A percentile compares a stretch with the other conserved stretches of the same genome.
These are phyloP conservation scores for Cyclopterus lumpus DNA, from an alignment of 2,797 vertebrate genomes.

Conservation along the genomic window DNA sequence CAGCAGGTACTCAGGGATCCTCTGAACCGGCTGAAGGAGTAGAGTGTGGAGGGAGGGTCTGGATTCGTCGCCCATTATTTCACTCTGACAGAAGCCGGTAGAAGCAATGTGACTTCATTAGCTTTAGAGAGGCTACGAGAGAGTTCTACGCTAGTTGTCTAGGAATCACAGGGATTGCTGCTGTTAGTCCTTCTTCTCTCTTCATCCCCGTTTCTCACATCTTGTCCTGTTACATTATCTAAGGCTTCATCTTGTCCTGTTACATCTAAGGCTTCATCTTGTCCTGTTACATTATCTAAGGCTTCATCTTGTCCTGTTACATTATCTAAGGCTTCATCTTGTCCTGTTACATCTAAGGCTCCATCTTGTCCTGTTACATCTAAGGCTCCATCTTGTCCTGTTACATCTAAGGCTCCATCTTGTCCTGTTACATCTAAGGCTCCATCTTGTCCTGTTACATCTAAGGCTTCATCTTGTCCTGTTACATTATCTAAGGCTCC, in stretches of 20 bases:
- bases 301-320: too few relatives aligned
- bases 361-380: too few relatives aligned
- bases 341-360: too few relatives aligned
- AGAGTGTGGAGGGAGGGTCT: slow-evolving; percentile 92
- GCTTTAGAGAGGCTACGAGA: neutral
- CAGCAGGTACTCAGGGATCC: slow-evolving; percentile 94
- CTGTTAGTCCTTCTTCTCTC: neutral
- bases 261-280: too few relatives aligned
- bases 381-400: neutral
- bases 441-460: too few relatives aligned
- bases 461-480: too few relatives aligned
- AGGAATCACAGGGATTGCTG: too few relatives aligned
- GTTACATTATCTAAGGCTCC: too few relatives aligned
- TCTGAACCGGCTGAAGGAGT: slow-evolving; percentile 95
- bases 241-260: neutral
- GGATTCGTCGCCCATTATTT: slow-evolving; percentile 89
- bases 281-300: too few relatives aligned
- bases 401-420: too few relatives aligned
- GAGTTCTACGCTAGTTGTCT: neutral
- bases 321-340: too few relatives aligned
- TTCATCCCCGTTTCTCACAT: neutral
- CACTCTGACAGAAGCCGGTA: slow-evolving; percentile 66
- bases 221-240: neutral
- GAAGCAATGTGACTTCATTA: neutral
- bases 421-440: too few relatives aligned